A percentile compares a stretch with the other conserved stretches of the same genome.
Conservation (phyloP, 2,888 invertebrate species). For the Merodon equestris region DNA sequence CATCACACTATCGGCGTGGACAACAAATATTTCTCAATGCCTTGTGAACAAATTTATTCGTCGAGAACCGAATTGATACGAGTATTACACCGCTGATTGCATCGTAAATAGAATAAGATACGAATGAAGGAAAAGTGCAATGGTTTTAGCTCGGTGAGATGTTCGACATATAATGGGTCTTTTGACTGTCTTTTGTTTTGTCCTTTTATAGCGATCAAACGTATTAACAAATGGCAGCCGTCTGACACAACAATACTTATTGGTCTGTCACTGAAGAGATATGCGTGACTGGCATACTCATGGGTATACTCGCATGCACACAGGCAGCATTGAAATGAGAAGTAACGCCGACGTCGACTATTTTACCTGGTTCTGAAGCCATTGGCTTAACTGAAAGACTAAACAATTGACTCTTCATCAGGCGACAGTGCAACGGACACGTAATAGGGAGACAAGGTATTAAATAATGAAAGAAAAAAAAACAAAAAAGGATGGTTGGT, state of each 20-base stretch:
- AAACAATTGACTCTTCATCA: slow-evolving; percentile 57
- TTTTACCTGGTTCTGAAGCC: background rate
- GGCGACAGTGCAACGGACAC: slow-evolving; percentile 58
- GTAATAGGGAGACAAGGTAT: slow-evolving; percentile 42
- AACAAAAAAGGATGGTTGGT: slow-evolving; percentile 32
- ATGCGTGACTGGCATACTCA: slow-evolving; percentile 63
- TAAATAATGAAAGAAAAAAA: slow-evolving; percentile 21
- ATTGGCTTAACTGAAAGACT: slow-evolving; percentile 35
- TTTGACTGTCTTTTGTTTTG: slow-evolving; percentile 23
- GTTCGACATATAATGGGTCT: slow-evolving; percentile 24
- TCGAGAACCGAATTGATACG: slow-evolving; percentile 11
- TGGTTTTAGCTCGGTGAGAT: no score
- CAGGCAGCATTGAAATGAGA: slow-evolving; percentile 14
- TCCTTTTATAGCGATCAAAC: slow-evolving; percentile 39
- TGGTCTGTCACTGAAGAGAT: slow-evolving; percentile 46
- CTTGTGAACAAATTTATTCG: slow-evolving; percentile 21
- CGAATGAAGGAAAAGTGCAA: slow-evolving; percentile 15
- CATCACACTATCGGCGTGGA: background rate
- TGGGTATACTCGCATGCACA: slow-evolving; percentile 27
- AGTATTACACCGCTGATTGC: slow-evolving; percentile 29
- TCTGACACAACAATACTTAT: slow-evolving; percentile 59
- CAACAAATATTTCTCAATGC: background rate
- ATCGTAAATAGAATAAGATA: slow-evolving; percentile 8
- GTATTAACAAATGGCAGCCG: slow-evolving; percentile 44
- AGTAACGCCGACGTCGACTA: slow-evolving; percentile 16